Conservation (phyloP, 2,888 invertebrate genomes). For the Epinotia ramella region DNA sequence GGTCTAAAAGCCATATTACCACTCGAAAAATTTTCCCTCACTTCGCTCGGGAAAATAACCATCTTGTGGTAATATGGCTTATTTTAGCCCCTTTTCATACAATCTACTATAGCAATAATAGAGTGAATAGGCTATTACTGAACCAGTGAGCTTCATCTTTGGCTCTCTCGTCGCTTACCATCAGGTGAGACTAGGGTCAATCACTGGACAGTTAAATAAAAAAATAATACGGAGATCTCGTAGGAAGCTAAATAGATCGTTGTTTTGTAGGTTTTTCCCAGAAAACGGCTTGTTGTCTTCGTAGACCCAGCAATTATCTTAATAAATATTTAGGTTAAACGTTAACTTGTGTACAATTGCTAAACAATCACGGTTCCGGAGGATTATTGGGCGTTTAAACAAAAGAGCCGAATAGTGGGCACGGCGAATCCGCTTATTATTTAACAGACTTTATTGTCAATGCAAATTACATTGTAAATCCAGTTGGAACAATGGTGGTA, state of each 20-base stretch:
- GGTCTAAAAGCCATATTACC: no score
- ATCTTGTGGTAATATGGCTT: no score
- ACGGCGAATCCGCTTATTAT: constrained; percentile 40
- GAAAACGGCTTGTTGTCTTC: background rate
- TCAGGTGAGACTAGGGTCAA: no score
- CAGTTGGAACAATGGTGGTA: constrained; percentile 60
- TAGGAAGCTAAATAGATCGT: background rate
- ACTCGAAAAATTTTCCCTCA: no score
- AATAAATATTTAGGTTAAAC: background rate
- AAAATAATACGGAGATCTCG: background rate
- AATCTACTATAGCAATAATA: no score
- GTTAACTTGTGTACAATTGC: constrained; percentile 7
- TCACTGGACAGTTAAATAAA: no score
- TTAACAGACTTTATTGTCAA: constrained; percentile 51
- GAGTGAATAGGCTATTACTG: no score
- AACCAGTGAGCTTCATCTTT: no score
- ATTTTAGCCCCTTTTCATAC: no score
- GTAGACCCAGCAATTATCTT: background rate
- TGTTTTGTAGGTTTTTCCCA: no score
- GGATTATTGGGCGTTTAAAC: constrained; percentile 27
- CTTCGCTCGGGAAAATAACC: no score
- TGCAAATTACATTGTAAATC: constrained; percentile 54
- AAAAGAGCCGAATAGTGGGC: constrained; percentile 39
- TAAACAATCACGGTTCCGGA: constrained; percentile 18
- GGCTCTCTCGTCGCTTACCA: no score